Base-by-base conservation (phyloP, 1,140 invertebrate species). In the Pachyrhynchus sulphureomaculatus region DNA sequence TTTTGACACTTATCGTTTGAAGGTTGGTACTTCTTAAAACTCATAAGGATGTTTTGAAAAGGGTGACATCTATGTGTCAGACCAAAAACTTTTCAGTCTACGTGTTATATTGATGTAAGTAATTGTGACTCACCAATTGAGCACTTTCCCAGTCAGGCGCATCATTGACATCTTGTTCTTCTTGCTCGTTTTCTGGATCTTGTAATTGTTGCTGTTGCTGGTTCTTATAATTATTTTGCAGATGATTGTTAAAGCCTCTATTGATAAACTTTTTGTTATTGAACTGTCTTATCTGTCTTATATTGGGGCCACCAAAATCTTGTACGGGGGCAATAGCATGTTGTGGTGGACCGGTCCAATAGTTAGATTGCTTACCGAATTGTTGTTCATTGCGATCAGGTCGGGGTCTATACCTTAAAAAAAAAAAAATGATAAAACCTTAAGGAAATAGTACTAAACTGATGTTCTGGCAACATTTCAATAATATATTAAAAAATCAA, bases 231-330 rank as follows among this genome's bases (percentile, higher is more conserved):
- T 64, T 60, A 77, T 68, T 80, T 77, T 70, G 81, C 23, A 65
- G 52, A 9, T 62, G 48, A 33, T 59, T 57, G 20, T 65, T 59
- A 15, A 48, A 61, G 36, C 17, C 24, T 23, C 39, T 39, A 18
- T 51, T 51, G 26, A 41, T 60, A 26, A 60, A 60, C 13, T 51
- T 44, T 71, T 84, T 85, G 66, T 83, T 79, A 53, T 83, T 83
- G 64, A 84, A 83, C 80, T 74, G 78, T 83, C 75, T 81, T 79
- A n/a, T n/a, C 64, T 84, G 67, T 71, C 84, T 84, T 39, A 82
- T 79, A 17, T 69, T 81, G n/a, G 78, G 77, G 56, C 78, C 78
- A 12, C 80, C 80, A 63, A 80, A 83, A 63, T 83, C 81, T 75
- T 82, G 81, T 65, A 80, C 79, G 62, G 81, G 75, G 36, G 81